Base-by-base conservation (phyloP, 1,140 invertebrate species). In the Dendrolimus punctatus region DNA sequence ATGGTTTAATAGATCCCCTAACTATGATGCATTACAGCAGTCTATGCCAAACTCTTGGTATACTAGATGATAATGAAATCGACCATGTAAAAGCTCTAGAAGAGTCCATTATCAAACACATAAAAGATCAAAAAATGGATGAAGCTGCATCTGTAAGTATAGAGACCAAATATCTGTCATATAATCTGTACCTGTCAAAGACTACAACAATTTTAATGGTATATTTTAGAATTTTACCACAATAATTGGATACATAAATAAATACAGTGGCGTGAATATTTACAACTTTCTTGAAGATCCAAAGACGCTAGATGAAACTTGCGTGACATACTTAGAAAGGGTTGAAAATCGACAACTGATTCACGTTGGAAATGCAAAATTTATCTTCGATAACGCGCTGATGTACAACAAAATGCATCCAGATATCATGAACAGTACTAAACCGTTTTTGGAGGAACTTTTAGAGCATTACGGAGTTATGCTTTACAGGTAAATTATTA, bases 381-480 rank as follows among this genome's bases (percentile, higher is more conserved):
- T 87, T 50, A 68, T 51, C 36, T 53, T 58, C 2, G 62, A 78
- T 40, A 63, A 64, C 37, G 91, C 65, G 54, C 47, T 55, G 39
- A 91, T 93, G 4, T 90, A 93, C 63, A 62, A 80, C 23, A 86
- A 91, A 64, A 73, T 96, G 36, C 80, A 90, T 39, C 76, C 81
- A 5, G 95, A 96, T 80, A 85, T 96, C 2, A 92, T 95, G 89
- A 89, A 93, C 61, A 93, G 92, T 2, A 88, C 93, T 7, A 91
- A 92, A 57, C 89, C 89, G 2, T 91, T 90, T 84, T 71, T 96
- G n/a, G 85, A 89, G 46, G 88, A 90, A 54, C 68, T 96, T 2
- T 46, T 82, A 39, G 68, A 78, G 40, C 63, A 90, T 53, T 95
- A 94, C 65, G 89, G 87, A 68, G 89, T 93, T 9, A 56, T 76